A percentile compares a stretch with the other conserved stretches of the same genome.
Conservation (phyloP, 2,888 invertebrate genomes). For the Drosophila macrospina region DNA sequence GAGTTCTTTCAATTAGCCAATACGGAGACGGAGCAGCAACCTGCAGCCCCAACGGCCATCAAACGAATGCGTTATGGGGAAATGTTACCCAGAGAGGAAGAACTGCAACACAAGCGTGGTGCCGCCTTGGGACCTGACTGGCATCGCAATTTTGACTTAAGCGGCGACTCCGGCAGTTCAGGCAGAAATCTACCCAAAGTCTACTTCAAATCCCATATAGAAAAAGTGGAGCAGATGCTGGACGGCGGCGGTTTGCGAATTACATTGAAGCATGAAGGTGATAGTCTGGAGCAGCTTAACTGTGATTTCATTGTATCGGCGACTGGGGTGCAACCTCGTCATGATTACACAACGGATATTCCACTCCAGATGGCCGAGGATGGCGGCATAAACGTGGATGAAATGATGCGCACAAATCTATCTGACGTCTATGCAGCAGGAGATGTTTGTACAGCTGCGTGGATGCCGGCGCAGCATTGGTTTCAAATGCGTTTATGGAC, state of each 20-base stretch:
- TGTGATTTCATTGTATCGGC: slow-evolving; percentile 98
- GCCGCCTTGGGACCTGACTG: slow-evolving; percentile 99
- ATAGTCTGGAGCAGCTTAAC: slow-evolving; percentile 88
- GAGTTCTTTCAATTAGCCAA: slow-evolving; percentile 90
- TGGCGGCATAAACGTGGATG: slow-evolving; percentile 94
- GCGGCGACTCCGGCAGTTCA: slow-evolving; percentile 38
- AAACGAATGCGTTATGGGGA: slow-evolving; percentile 90
- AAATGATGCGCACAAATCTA: slow-evolving; percentile 93
- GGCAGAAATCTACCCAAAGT: slow-evolving; percentile 85
- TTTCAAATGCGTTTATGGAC: slow-evolving; percentile 99
- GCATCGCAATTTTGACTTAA: slow-evolving; percentile 90
- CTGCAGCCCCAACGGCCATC: slow-evolving; percentile 78
- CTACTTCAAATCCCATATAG: slow-evolving; percentile 88
- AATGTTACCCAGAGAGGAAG: slow-evolving; percentile 82
- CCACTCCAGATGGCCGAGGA: slow-evolving; percentile 88
- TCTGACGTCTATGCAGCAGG: slow-evolving; percentile 96
- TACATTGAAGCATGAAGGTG: slow-evolving; percentile 85
- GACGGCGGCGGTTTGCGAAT: slow-evolving; percentile 89
- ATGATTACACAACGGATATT: slow-evolving; percentile 87
- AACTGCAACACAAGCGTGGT: slow-evolving; percentile 87
- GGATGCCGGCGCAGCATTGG: slow-evolving; percentile 93
- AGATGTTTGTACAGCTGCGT: slow-evolving; percentile 94
- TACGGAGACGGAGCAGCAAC: slow-evolving; percentile 6
- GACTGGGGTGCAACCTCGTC: slow-evolving; percentile 94
- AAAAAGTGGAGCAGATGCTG: slow-evolving; percentile 33